Percentiles rank a stretch among this genome's conserved stretches.
Evolutionary conservation across 2,888 invertebrate genomes (phyloP).

Genomic region (Microplitis deprimator): DNA sequence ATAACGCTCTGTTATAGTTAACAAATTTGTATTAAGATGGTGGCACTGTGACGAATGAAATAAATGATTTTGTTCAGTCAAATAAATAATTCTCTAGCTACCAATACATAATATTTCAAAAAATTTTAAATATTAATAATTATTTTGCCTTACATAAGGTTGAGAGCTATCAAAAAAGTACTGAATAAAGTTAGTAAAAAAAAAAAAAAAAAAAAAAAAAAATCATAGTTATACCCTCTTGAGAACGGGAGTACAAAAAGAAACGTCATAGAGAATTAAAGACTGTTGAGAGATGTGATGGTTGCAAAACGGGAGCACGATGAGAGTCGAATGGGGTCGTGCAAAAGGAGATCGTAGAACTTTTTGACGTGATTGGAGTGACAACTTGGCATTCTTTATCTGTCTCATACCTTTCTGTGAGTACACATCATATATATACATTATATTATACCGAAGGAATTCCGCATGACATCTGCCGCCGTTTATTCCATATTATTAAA

Average conservation of each 20-base stretch:
- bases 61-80: too few species aligned
- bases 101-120: too few species aligned
- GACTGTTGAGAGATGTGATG: slow-evolving; percentile 59
- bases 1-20: too few species aligned
- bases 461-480: slow-evolving; percentile 48
- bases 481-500: slow-evolving; percentile 55
- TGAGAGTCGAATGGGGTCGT: slow-evolving; percentile 46
- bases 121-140: too few species aligned
- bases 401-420: slow-evolving; percentile 28
- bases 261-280: slow-evolving; percentile 29
- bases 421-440: slow-evolving; percentile 33
- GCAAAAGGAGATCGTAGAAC: not conserved
- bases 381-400: slow-evolving; percentile 25
- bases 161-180: too few species aligned
- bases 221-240: slow-evolving; percentile 28
- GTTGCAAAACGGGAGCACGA: slow-evolving; percentile 53
- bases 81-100: too few species aligned
- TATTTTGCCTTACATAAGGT: too few species aligned
- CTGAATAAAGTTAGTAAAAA: not conserved
- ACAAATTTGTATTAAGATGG: too few species aligned
- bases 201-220: slow-evolving; percentile 12
- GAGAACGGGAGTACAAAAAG: slow-evolving; percentile 11
- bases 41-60: too few species aligned
- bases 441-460: slow-evolving; percentile 25
- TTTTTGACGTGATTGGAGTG: slow-evolving; percentile 26